Percentiles rank a stretch among this genome's conserved stretches.
Conservation (phyloP, 2,888 invertebrate species). For the Acleris cristana region DNA sequence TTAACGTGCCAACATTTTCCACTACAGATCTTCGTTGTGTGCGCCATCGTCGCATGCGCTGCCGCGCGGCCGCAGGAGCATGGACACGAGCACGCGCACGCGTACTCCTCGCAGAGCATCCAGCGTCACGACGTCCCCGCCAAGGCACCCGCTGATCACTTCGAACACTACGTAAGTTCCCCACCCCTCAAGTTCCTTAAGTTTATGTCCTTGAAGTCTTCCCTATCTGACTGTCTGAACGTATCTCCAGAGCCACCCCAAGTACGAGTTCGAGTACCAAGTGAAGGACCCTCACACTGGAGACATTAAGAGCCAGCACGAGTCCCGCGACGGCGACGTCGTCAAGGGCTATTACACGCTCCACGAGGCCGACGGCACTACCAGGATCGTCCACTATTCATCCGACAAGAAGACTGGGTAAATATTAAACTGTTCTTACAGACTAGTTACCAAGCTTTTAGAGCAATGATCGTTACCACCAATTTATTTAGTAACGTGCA, state of each 20-base stretch:
- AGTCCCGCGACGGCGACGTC: constrained; percentile 78
- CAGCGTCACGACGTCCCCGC: constrained; percentile 46
- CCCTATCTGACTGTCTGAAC: not conserved
- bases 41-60: constrained; percentile 39
- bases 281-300: constrained; percentile 78
- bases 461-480: too few species aligned
- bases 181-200: not conserved
- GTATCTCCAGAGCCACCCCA: constrained; percentile 58
- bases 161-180: constrained; percentile 49
- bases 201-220: not conserved
- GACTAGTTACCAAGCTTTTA: too few species aligned
- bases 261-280: constrained; percentile 75
- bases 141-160: constrained; percentile 31
- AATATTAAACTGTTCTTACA: not conserved
- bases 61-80: constrained; percentile 38
- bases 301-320: constrained; percentile 77
- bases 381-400: constrained; percentile 35
- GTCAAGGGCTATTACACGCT: constrained; percentile 83
- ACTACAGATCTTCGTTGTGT: constrained; percentile 38
- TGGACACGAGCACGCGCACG: constrained; percentile 50
- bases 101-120: constrained; percentile 56
- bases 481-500: too few species aligned
- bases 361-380: constrained; percentile 61
- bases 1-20: not conserved
- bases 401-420: constrained; percentile 27